Percentiles rank a stretch among this genome's conserved stretches.
Evolutionary conservation across 92 coral and sea anemone species (phyloP).

Genomic region (Epizoanthus ramosus): DNA sequence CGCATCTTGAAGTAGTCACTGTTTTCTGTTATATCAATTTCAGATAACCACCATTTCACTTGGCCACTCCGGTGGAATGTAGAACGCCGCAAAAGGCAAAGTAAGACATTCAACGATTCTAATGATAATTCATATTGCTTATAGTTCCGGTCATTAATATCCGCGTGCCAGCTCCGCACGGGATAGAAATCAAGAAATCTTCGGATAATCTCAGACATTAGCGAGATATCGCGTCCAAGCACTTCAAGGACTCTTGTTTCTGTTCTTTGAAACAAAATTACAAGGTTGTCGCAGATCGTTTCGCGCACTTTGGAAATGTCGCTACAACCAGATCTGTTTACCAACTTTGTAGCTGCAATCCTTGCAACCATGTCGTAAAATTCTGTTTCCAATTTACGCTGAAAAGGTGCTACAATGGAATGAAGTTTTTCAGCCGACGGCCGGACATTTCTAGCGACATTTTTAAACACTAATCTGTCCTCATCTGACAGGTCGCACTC

Average conservation of each 20-base stretch:
- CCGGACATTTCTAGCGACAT: conserved; percentile 17
- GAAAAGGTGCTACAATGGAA: background rate
- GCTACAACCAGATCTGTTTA: background rate
- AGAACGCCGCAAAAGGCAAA: too few relatives aligned
- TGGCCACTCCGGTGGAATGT: too few relatives aligned
- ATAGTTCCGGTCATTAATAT: too few relatives aligned
- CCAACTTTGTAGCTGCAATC: background rate
- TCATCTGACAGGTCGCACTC: conserved; percentile 6
- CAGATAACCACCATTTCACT: too few relatives aligned
- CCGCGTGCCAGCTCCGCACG: too few relatives aligned
- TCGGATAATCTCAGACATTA: too few relatives aligned
- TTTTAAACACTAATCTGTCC: conserved; percentile 23
- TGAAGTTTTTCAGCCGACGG: conserved; percentile 9
- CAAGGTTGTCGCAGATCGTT: background rate
- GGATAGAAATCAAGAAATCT: too few relatives aligned
- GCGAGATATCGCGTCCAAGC: too few relatives aligned
- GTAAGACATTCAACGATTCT: too few relatives aligned
- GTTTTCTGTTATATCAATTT: too few relatives aligned
- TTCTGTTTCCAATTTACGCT: background rate
- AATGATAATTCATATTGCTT: too few relatives aligned
- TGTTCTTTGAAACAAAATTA: conserved; percentile 9
- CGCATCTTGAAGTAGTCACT: too few relatives aligned
- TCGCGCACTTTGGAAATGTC: background rate
- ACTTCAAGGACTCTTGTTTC: background rate
- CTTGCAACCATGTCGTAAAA: conserved; percentile 10